Evolutionary conservation across 2,113 vertebrate genomes (phyloP).

Genomic region (Calidris pygmaea): DNA sequence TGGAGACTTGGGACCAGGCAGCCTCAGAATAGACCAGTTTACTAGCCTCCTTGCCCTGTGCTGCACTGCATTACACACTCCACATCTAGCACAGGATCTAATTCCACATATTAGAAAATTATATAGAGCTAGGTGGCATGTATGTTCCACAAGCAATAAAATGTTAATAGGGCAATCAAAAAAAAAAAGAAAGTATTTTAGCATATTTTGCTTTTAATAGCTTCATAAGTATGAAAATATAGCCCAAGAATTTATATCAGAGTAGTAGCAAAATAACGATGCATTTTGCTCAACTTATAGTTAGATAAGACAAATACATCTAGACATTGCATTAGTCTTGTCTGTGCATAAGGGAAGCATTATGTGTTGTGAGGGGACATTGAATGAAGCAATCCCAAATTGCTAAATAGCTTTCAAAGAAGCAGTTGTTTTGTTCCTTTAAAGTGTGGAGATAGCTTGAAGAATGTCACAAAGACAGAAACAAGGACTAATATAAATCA

Average conservation of each 20-base stretch:
- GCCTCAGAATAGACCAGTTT: not conserved
- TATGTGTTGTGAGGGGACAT: not conserved
- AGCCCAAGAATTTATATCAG: not conserved
- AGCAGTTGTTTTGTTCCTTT: conserved; percentile 17
- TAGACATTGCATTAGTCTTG: not conserved
- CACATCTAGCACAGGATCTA: not conserved
- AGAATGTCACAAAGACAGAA: not conserved
- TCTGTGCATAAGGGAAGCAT: not conserved
- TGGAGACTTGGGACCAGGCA: not conserved
- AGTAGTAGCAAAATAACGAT: not conserved
- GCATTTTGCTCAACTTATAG: not conserved
- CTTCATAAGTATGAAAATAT: not conserved
- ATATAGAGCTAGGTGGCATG: not conserved
- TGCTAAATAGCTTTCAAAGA: conserved; percentile 22
- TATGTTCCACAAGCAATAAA: not conserved
- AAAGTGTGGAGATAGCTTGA: not conserved
- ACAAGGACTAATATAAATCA: not conserved
- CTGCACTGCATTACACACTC: not conserved
- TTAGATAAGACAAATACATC: not conserved
- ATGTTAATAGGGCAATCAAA: not conserved
- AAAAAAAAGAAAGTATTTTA: not conserved
- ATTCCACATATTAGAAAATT: not conserved
- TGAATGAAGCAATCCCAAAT: conserved; percentile 19
- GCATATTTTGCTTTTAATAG: not conserved
- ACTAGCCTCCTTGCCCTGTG: not conserved